These are phyloP conservation scores for Pogonomyrmex californicus DNA, from an alignment of 1,140 invertebrate genomes.

Conservation along the genomic window DNA sequence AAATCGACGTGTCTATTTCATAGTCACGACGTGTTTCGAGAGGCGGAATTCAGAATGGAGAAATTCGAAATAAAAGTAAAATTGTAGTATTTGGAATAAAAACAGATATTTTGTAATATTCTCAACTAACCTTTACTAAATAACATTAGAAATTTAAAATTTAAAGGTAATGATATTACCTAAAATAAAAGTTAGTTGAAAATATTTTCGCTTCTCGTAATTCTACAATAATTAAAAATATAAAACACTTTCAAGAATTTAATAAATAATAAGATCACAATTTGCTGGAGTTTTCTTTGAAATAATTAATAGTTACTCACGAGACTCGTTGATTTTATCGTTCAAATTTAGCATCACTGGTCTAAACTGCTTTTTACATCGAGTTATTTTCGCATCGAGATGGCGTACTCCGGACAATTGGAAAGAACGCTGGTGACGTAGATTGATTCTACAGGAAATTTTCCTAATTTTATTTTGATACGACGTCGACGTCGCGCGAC, in stretches of 20 bases:
- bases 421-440: not conserved
- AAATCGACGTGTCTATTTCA: conserved; percentile 9
- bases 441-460: not conserved
- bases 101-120: too few species aligned
- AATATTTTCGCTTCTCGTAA: not conserved
- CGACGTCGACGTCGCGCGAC: not conserved
- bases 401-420: not conserved
- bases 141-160: not conserved
- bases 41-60: not conserved
- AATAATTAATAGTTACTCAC: not conserved
- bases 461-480: conserved; percentile 45
- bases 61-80: too few species aligned
- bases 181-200: not conserved
- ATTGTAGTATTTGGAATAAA: too few species aligned
- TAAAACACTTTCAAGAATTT: not conserved
- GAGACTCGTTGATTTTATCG: not conserved
- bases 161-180: not conserved
- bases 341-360: not conserved
- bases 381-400: not conserved
- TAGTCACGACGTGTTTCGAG: not conserved
- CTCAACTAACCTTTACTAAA: too few species aligned
- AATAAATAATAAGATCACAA: not conserved
- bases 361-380: not conserved
- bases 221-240: not conserved
- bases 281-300: not conserved